These are phyloP conservation scores for Pteruthius melanotis DNA, from an alignment of 2,113 vertebrate species.

Conservation along the genomic window DNA sequence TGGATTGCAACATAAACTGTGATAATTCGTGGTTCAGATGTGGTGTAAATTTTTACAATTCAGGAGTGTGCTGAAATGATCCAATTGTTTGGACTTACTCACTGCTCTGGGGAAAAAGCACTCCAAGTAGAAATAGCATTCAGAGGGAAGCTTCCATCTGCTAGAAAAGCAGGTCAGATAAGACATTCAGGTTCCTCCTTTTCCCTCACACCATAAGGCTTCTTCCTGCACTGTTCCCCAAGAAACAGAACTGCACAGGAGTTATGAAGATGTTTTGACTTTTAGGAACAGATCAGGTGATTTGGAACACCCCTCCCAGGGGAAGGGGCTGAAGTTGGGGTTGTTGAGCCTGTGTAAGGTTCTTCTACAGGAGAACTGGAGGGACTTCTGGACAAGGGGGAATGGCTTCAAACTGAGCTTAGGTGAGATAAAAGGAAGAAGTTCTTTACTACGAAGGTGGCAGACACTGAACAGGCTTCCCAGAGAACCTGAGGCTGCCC, in stretches of 20 bases:
- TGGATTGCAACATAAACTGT: background rate
- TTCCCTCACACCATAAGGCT: accelerated
- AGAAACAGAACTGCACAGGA: background rate
- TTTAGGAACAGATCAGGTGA: background rate
- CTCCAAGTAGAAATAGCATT: accelerated
- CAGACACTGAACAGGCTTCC: too few relatives aligned
- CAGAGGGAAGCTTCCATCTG: background rate
- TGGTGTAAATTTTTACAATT: background rate
- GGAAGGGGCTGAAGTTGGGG: background rate
- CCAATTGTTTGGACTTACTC: background rate
- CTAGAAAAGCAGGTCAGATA: background rate
- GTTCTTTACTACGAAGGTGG: background rate
- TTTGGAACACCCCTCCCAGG: background rate
- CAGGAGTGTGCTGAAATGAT: background rate
- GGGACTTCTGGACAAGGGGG: background rate
- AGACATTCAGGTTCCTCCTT: background rate
- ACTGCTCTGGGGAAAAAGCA: background rate
- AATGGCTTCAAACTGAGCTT: background rate
- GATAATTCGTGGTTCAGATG: background rate
- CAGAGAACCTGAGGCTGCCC: too few relatives aligned
- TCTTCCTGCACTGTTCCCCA: background rate
- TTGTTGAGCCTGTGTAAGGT: background rate
- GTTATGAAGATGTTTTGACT: background rate
- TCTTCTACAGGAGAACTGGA: background rate
- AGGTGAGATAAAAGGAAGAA: background rate